phyloP scores from a whole-genome alignment of 2,113 vertebrate genomes.

The Actinemys pallida region DNA sequence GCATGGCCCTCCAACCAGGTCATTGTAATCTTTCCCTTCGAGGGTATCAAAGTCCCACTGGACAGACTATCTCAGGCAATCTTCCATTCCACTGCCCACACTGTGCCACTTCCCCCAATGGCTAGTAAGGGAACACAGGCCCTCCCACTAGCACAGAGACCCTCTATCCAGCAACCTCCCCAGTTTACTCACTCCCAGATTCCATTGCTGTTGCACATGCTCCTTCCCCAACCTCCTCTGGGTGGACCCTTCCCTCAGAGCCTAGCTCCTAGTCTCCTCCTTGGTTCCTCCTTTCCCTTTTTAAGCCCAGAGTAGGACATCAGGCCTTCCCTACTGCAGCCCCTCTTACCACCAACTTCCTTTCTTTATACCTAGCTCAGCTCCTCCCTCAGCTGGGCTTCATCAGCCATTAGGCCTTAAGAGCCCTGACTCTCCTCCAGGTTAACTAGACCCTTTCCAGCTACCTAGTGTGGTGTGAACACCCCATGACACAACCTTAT shows the following conservation, averaged over 20 bases:
- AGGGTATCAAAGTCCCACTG: not conserved
- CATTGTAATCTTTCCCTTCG: not conserved
- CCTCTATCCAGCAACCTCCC: not conserved
- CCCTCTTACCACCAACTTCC: not conserved
- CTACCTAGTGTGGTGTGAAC: not conserved
- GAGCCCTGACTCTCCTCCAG: not conserved
- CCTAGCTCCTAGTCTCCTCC: not conserved
- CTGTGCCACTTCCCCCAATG: too few species aligned
- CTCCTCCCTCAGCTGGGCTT: not conserved
- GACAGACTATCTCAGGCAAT: not conserved
- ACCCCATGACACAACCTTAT: not conserved
- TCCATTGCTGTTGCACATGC: not conserved
- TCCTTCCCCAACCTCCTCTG: not conserved
- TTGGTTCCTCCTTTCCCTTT: not conserved
- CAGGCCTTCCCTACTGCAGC: not conserved
- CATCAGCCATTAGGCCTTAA: not conserved
- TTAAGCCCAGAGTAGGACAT: not conserved
- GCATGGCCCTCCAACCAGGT: not conserved
- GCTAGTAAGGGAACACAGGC: too few species aligned
- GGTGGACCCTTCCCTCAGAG: not conserved
- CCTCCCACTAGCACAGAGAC: not conserved
- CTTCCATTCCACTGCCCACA: not conserved
- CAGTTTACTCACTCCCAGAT: not conserved
- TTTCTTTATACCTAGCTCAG: not conserved
- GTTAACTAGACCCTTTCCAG: not conserved